phyloP scores from a whole-genome alignment of 1,140 invertebrate genomes.

The Drosophila sturtevanti region DNA sequence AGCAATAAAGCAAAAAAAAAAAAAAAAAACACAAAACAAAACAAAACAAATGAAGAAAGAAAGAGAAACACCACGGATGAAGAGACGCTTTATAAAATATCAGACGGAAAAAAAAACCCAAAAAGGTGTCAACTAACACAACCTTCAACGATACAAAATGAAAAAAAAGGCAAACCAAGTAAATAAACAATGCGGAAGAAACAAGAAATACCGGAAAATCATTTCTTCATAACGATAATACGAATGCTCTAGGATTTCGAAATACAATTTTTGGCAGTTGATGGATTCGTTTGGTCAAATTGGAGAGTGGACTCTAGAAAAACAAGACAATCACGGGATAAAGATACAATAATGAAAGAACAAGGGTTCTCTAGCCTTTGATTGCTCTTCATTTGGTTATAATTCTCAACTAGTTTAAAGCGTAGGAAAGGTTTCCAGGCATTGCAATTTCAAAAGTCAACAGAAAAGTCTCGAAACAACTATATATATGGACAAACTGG shows the following conservation, averaged over 20 bases:
- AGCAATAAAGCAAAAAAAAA: conserved; percentile 44
- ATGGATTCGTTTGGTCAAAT: no score
- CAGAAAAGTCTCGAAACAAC: no score
- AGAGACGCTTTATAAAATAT: conserved; percentile 1
- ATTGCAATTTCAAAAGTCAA: no score
- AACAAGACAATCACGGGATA: no score
- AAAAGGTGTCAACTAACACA: conserved; percentile 54
- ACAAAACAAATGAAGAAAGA: not conserved
- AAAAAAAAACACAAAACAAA: not conserved
- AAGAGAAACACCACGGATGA: conserved; percentile 9
- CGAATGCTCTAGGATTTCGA: conserved; percentile 6
- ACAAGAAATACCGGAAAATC: conserved; percentile 2
- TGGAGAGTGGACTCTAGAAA: no score
- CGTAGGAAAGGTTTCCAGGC: no score
- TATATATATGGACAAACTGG: no score
- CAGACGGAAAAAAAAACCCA: not conserved
- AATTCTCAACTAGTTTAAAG: not conserved
- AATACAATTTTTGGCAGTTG: not conserved
- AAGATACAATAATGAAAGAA: no score
- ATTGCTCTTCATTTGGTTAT: not conserved
- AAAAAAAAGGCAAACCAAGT: conserved; percentile 16
- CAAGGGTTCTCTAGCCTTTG: not conserved
- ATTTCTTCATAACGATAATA: not conserved
- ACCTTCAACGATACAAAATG: conserved; percentile 44
- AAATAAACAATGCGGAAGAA: conserved; percentile 44